Percentiles rank a stretch among this genome's conserved stretches.
phyloP scores from a whole-genome alignment of 1,140 invertebrate genomes.

The Lepidurus packardi region DNA sequence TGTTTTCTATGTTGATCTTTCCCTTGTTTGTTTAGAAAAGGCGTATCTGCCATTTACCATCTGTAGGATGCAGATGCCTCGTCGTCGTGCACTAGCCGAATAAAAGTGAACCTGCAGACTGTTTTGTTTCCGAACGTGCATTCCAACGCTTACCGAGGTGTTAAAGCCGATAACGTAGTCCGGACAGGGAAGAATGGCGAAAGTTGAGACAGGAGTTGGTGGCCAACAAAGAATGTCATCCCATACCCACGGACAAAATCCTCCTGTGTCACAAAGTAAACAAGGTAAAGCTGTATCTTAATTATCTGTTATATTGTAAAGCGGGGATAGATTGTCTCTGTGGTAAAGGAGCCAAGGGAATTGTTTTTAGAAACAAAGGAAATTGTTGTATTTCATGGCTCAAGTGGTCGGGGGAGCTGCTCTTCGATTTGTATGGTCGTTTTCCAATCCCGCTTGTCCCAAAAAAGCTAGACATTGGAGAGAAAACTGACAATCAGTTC shows the following conservation, averaged over 20 bases:
- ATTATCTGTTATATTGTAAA: neutral
- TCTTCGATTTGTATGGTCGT: no score
- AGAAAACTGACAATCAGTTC: no score
- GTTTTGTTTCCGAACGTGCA: no score
- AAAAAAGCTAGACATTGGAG: no score
- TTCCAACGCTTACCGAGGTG: slow-evolving; percentile 20
- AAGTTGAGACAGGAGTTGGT: slow-evolving; percentile 45
- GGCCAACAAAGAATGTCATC: slow-evolving; percentile 55
- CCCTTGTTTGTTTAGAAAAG: no score
- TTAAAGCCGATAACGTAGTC: slow-evolving; percentile 50
- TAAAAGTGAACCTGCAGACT: no score
- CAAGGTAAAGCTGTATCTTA: neutral
- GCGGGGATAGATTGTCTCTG: neutral
- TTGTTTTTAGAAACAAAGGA: neutral
- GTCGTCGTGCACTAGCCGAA: no score
- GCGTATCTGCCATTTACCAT: no score
- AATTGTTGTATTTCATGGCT: neutral
- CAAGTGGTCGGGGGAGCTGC: no score
- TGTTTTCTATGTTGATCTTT: no score
- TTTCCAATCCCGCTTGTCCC: no score
- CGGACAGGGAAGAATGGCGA: slow-evolving; percentile 48
- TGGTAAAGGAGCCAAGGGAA: neutral
- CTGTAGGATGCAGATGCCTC: no score
- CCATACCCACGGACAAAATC: slow-evolving; percentile 48
- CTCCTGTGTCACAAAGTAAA: slow-evolving; percentile 7